Percentiles rank a stretch among this genome's conserved stretches.
These are phyloP conservation scores for Clarias gariepinus DNA, from an alignment of 2,113 vertebrate species.

Conservation along the genomic window DNA sequence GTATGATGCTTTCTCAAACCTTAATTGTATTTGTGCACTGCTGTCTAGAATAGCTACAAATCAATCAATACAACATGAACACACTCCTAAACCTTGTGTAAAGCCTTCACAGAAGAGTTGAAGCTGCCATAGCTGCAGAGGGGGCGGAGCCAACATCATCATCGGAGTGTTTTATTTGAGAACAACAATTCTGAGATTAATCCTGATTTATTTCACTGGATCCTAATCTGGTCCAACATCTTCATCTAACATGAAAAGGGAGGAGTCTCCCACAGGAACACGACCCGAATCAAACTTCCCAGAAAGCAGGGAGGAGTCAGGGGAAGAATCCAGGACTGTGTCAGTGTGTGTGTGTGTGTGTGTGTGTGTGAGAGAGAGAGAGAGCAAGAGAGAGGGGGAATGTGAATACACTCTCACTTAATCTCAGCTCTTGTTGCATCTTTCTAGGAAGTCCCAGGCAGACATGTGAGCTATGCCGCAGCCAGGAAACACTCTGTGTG, in stretches of 20 bases:
- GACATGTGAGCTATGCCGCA: conserved; percentile 17
- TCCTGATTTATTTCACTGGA: neutral
- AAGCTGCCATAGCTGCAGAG: too few species aligned
- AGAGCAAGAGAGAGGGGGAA: neutral
- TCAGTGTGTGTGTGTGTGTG: conserved; percentile 20
- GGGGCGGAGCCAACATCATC: too few species aligned
- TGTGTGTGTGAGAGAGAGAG: neutral
- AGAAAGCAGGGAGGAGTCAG: conserved; percentile 33
- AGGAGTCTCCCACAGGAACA: neutral
- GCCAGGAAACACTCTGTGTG: neutral
- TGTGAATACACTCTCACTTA: neutral
- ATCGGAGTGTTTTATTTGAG: neutral
- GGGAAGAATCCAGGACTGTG: conserved; percentile 16
- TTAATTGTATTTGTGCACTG: too few species aligned
- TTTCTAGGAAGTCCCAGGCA: conserved; percentile 37
- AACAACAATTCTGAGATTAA: neutral
- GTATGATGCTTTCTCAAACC: too few species aligned
- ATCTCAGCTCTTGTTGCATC: conserved; percentile 44
- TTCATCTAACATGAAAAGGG: neutral
- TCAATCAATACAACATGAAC: too few species aligned
- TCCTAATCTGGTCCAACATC: neutral
- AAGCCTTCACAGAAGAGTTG: too few species aligned
- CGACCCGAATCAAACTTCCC: conserved; percentile 24
- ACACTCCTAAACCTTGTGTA: too few species aligned
- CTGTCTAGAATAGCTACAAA: too few species aligned